These are phyloP conservation scores for Tolypeutes matacus DNA, from an alignment of 2,797 vertebrate genomes.

Conservation along the genomic window DNA sequence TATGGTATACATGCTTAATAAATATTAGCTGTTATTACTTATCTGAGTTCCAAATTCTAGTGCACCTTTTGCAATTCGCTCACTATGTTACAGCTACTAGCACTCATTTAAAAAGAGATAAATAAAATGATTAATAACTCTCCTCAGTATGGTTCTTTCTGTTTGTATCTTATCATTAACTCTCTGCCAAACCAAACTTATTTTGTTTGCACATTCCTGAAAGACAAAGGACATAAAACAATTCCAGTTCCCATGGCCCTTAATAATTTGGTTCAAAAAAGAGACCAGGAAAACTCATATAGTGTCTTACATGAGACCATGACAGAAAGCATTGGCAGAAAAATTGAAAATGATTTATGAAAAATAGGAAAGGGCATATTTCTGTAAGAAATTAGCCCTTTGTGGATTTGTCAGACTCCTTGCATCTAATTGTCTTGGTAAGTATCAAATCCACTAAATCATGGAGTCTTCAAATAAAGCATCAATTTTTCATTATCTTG, in stretches of 20 bases:
- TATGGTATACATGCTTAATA: background rate
- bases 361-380: background rate
- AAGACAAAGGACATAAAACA: background rate
- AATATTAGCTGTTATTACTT: background rate
- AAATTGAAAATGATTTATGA: constrained; percentile 31
- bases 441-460: constrained; percentile 45
- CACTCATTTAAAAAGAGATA: background rate
- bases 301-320: background rate
- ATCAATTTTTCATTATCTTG: constrained; percentile 80
- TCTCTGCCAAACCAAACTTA: background rate
- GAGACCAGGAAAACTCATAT: background rate
- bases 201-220: constrained; percentile 4
- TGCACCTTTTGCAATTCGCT: background rate
- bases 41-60: background rate
- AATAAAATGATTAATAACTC: background rate
- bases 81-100: background rate
- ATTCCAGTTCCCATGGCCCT: background rate
- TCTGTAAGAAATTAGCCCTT: constrained; percentile 61
- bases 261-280: constrained; percentile 44
- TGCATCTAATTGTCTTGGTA: constrained; percentile 57
- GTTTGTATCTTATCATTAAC: background rate
- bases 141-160: background rate
- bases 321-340: constrained; percentile 57
- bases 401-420: constrained; percentile 42
- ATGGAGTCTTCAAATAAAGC: constrained; percentile 64